phyloP scores from a whole-genome alignment of 2,797 vertebrate genomes.

The Alfaro cultratus region DNA sequence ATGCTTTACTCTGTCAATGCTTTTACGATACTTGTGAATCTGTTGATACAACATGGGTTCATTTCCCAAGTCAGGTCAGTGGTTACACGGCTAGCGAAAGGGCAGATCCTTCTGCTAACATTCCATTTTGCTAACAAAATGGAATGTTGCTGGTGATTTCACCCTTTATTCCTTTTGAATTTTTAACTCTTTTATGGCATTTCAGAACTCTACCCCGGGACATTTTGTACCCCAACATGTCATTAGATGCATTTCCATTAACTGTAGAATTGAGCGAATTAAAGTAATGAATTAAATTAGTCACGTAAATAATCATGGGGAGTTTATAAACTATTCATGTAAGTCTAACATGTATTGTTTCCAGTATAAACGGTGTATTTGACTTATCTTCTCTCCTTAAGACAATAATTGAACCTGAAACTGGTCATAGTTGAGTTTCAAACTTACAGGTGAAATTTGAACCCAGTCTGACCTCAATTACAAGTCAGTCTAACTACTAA shows the following conservation, averaged over 20 bases:
- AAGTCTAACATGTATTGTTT: not conserved
- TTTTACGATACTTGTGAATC: not conserved
- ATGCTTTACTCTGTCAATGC: not conserved
- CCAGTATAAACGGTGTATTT: not conserved
- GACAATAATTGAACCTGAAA: not conserved
- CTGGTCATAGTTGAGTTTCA: not conserved
- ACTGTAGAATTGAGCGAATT: not conserved
- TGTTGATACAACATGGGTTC: not conserved
- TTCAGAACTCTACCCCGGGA: not conserved
- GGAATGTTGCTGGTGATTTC: not conserved
- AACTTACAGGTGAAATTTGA: not conserved
- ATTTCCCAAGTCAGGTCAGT: not conserved
- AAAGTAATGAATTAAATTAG: not conserved
- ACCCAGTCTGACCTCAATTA: not conserved
- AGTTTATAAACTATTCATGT: not conserved
- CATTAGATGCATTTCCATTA: not conserved
- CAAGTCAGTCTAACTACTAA: not conserved
- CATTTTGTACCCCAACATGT: not conserved
- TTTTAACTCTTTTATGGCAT: not conserved
- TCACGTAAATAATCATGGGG: too few relatives aligned
- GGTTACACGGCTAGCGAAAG: not conserved
- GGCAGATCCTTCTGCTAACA: not conserved
- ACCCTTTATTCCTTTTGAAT: not conserved
- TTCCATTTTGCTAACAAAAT: too few relatives aligned
- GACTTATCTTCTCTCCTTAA: not conserved